These are phyloP conservation scores for Micromesistius poutassou DNA, from an alignment of 2,797 vertebrate species.

Conservation along the genomic window DNA sequence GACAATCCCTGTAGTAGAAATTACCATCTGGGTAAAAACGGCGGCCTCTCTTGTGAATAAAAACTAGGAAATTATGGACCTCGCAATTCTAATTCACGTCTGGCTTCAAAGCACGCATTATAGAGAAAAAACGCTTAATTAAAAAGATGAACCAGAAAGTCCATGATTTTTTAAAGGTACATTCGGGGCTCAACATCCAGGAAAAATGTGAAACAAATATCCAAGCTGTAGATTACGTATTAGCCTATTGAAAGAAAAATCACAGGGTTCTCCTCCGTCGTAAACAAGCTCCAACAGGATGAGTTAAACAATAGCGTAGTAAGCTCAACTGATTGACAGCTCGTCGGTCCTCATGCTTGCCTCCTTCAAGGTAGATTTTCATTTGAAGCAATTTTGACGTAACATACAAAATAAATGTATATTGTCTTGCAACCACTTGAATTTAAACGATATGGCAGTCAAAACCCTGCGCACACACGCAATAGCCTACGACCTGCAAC, in stretches of 20 bases:
- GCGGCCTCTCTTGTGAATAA: background rate
- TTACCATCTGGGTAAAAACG: constrained; percentile 1
- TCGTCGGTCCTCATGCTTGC: constrained; percentile 26
- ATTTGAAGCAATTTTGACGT: background rate
- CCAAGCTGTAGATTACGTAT: background rate
- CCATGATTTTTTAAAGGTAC: background rate
- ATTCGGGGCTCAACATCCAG: background rate
- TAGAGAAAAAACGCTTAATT: background rate
- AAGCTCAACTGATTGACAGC: background rate
- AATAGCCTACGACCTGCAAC: constrained; percentile 41
- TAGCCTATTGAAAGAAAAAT: background rate
- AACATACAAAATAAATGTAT: no score
- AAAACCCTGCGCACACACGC: background rate
- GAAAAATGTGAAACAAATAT: background rate
- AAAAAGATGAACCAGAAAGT: background rate
- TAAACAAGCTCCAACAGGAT: background rate
- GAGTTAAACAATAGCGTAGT: constrained; percentile 2
- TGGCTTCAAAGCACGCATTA: background rate
- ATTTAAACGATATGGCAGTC: background rate
- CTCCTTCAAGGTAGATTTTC: background rate
- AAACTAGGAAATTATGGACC: constrained; percentile 1
- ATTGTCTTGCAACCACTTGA: background rate
- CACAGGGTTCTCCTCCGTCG: background rate
- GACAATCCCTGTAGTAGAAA: background rate
- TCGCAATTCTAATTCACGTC: background rate